Evolutionary conservation across 2,797 vertebrate genomes (phyloP).

Genomic region (Acipenser oxyrinchus): DNA sequence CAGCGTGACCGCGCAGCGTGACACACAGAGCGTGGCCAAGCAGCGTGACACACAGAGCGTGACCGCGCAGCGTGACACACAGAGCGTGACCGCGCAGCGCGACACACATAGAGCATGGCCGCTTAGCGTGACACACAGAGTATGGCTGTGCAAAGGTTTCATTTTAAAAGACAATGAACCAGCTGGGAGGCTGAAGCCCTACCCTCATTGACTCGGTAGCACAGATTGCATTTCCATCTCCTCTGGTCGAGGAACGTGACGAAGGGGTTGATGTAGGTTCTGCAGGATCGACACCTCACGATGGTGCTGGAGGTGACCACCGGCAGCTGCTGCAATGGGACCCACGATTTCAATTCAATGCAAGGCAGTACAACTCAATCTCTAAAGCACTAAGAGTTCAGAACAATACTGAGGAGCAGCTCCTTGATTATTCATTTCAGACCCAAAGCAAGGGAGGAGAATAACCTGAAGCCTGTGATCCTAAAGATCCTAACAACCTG

Average conservation of each 20-base stretch:
- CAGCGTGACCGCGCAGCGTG: not conserved
- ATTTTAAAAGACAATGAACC: not conserved
- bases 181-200: slow-evolving; percentile 26
- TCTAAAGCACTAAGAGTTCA: not conserved
- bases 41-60: not conserved
- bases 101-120: not conserved
- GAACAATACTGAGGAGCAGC: no score
- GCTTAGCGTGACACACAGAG: not conserved
- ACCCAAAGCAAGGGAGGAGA: no score
- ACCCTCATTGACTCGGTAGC: slow-evolving; percentile 92
- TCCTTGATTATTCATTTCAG: no score
- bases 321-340: slow-evolving; percentile 74
- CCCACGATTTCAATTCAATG: no score
- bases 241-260: slow-evolving; percentile 90
- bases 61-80: not conserved
- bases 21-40: not conserved
- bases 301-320: slow-evolving; percentile 95
- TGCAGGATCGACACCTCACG: slow-evolving; percentile 87
- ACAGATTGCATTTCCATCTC: slow-evolving; percentile 94
- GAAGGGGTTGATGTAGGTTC: slow-evolving; percentile 94
- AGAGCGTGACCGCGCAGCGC: not conserved
- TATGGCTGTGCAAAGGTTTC: not conserved
- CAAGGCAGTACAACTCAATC: slow-evolving; percentile 3
- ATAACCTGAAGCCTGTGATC: no score
- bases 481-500: no score